phyloP scores from a whole-genome alignment of 2,113 vertebrate species.

The Cervus canadensis region DNA sequence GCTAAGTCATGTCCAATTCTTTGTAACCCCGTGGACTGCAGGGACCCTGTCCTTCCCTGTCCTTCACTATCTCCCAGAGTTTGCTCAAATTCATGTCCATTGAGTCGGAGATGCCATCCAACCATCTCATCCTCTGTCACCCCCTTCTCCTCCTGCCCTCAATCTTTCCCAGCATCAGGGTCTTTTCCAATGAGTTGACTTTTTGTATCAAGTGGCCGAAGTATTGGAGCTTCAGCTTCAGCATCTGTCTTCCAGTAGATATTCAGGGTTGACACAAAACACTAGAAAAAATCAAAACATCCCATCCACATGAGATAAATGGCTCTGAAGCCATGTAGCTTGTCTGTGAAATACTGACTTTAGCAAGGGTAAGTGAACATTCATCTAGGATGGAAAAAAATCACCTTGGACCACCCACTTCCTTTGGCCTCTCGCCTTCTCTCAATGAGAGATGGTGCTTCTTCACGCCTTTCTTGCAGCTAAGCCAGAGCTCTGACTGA shows the following conservation, averaged over 20 bases:
- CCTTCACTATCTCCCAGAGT: not conserved
- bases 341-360: not conserved
- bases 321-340: not conserved
- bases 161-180: not conserved
- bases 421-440: not conserved
- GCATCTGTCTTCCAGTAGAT: not conserved
- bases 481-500: not conserved
- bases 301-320: not conserved
- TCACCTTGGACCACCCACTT: not conserved
- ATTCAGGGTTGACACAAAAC: not conserved
- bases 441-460: not conserved
- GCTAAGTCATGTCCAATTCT: not conserved
- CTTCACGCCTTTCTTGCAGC: not conserved
- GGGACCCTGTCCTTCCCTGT: not conserved
- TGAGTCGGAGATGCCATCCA: not conserved
- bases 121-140: not conserved
- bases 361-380: not conserved
- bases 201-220: not conserved
- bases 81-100: not conserved
- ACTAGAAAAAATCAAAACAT: not conserved
- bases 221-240: not conserved
- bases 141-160: not conserved
- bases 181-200: not conserved
- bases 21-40: not conserved
- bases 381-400: not conserved